Evolutionary conservation across 2,888 invertebrate species (phyloP), one percentile per base, ranked within the genome.

Genomic region (Furcula furcula): DNA sequence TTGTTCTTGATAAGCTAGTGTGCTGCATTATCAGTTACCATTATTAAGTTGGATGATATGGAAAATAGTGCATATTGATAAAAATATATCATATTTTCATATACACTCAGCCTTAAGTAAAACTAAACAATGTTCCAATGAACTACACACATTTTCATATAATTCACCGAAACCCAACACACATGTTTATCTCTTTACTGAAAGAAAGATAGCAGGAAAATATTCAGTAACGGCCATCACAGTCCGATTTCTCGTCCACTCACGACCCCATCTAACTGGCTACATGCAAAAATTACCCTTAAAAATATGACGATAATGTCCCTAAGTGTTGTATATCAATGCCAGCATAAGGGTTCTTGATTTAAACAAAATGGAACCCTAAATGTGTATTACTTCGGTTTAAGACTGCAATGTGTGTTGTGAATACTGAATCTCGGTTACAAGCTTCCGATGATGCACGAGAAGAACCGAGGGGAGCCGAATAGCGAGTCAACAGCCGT

Each of bases 201-300:
- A 64, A 70, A 71, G 74, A 79, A 73, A 75, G 70, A 79, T 74
- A 76, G 66, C 72, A 70, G 74, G 71, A 75, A 80, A 74, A 76
- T 76, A 74, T 70, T 65, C 64, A 63, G 69, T 71, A 76, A 69
- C 66, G 67, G 66, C 77, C 72, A 78, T 76, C 74, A 68, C 63
- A 64, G 66, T 71, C 67, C 74, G 64, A 76, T 76, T 81, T 68
- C 59, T 34, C 27, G 41, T 29, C 41, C 29, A 38, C 29, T 35
- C 22, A 29, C 29, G 33, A 41, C 13, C 26, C 15, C 9, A 33
- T 15, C 5, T n/a, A n/a, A n/a, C n/a, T n/a, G n/a, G n/a, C n/a
- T n/a, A 16, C 51, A 56, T 39, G 36, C 34, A 1, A 67, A 68
- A 65, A 52, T 40, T 12, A 49, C 56, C 65, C 49, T 40, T 76